Base-by-base conservation (phyloP, 1,140 invertebrate genomes). In the Pissodes strobi region DNA sequence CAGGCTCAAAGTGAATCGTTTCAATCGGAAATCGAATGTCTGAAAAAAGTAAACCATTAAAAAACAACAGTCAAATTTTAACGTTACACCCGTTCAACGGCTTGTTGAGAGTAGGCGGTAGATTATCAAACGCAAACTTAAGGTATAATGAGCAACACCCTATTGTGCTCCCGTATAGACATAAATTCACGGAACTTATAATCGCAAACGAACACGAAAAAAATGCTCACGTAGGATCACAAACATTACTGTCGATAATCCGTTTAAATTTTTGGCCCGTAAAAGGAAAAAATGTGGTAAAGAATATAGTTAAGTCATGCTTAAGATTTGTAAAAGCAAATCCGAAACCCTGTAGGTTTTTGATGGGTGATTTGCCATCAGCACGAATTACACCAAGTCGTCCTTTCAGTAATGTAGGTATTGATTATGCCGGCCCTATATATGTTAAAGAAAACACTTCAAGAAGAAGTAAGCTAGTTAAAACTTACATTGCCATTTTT, bases 401-500 rank as follows among this genome's bases (percentile, higher is more conserved):
- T 9, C 65, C 72, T 0, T 78, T 79, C 34, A 18, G 27, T 8
- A 46, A 66, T 13, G 53, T 53, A 6, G 76, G 74, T 0, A 48
- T 78, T 0, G 78, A 79, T 62, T 77, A 71, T 18, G 72, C 69
- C 0, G 78, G 75, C 2, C 77, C 73, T 0, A 59, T 81, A 0
- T 5, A 57, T 21, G 25, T 69, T 4, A 61, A 52, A 23, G 57
- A 62, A 10, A 15, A 22, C 1, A 19, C 3, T 9, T 13, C 19
- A 5, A 30, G 63, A 1, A 39, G 38, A 27, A 61, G 8, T 43
- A 45, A 39, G 60, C 34, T 48, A 5, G 64, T 56, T 17, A 79
- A 79, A 57, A 49, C 58, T 4, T 80, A 75, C 45, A 67, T 76
- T 2, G 74, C 68, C 1, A 8, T 83, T 4, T 80, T 80, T 34